Evolutionary conservation across 2,797 vertebrate species (phyloP), one percentile per base, ranked within the genome.

Genomic region (Phoeniculus purpureus): DNA sequence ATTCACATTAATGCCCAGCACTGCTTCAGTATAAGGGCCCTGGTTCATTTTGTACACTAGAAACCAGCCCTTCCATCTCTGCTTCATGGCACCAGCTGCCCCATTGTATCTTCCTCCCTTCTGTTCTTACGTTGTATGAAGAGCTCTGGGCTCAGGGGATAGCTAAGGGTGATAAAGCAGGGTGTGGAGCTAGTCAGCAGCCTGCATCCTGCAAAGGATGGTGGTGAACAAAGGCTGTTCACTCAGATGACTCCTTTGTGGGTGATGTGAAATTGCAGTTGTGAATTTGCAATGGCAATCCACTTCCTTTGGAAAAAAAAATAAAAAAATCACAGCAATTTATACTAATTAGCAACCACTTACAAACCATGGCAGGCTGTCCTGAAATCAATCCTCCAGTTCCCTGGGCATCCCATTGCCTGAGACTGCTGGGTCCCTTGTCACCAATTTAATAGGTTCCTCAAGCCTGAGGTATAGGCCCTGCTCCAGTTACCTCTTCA

Each of bases 271-370:
- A 89, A 87, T 51, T 78, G 43, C 51, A 75, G 29, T 74, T 54
- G 31, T n/a, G 68, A 93, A 85, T 64, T 80, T 82, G 56, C 56
- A 93, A 89, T 80, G 85, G n/a, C 72, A 93, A 10, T 91, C 58
- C 22, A 61, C 43, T 89, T 85, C 59, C 70, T 83, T 75, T 89
- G 70, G 51, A 68, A 93, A 67, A 80, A 76, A 93, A n/a, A n/a
- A n/a, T n/a, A n/a, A n/a, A n/a, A 60, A 80, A 78, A 74, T 23
- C 48, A 56, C 45, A 73, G 74, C 80, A 81, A 32, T 48, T 65
- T 32, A 62, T 16, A 72, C 31, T 70, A 61, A 93, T 85, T 83
- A 92, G 76, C 43, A 89, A 61, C n/a, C 23, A 92, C 89, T 91
- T 87, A 78, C 17, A 91, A 85, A 85, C 29, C 7, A 9, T 94